phyloP scores from a whole-genome alignment of 2,113 vertebrate species.

The Lampris incognitus region DNA sequence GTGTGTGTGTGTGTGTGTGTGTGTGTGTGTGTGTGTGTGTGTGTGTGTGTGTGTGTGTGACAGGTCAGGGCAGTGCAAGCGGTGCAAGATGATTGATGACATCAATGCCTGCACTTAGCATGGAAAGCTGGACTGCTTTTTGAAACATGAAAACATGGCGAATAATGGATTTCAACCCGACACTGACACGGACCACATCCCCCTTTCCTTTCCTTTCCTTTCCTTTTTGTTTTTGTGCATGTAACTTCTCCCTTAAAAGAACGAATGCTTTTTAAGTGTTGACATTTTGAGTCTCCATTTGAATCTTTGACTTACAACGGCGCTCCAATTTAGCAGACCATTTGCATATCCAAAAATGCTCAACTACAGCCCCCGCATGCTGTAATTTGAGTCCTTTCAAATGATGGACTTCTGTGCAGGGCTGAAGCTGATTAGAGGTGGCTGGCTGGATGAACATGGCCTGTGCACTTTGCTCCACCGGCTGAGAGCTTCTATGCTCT shows the following conservation, averaged over 20 bases:
- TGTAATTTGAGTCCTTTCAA: conserved; percentile 19
- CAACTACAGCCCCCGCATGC: neutral
- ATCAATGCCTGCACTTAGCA: conserved; percentile 45
- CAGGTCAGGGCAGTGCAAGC: conserved; percentile 54
- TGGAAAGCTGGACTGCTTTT: conserved; percentile 48
- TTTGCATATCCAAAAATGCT: neutral
- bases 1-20: too few relatives aligned
- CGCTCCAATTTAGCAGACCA: neutral
- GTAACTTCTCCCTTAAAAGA: too few relatives aligned
- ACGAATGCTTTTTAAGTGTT: neutral
- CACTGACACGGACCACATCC: neutral
- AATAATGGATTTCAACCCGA: conserved; percentile 32
- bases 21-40: too few relatives aligned
- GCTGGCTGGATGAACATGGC: conserved; percentile 9
- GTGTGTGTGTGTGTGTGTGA: conserved; percentile 7
- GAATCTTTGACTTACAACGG: neutral
- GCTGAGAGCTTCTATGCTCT: conserved; percentile 16
- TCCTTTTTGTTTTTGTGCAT: neutral
- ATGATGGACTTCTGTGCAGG: neutral
- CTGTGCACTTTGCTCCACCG: conserved; percentile 35
- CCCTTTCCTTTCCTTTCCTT: neutral
- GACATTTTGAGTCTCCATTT: neutral
- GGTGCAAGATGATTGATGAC: conserved; percentile 56
- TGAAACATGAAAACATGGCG: conserved; percentile 43
- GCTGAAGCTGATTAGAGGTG: conserved; percentile 7